phyloP scores from a whole-genome alignment of 2,888 invertebrate species.

The Eilema griseolum region DNA sequence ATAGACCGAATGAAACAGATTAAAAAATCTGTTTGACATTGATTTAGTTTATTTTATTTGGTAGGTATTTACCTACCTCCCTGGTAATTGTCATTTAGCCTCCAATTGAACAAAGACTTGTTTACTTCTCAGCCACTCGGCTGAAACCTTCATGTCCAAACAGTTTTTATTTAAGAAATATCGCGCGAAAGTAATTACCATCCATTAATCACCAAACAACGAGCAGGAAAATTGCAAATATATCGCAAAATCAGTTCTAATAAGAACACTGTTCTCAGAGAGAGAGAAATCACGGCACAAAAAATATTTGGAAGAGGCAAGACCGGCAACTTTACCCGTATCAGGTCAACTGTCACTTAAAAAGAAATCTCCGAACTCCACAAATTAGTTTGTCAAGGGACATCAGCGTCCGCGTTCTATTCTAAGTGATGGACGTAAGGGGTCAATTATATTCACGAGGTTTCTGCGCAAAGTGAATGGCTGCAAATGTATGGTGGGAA shows the following conservation, averaged over 20 bases:
- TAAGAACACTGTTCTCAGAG: not conserved
- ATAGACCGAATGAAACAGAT: too few species aligned
- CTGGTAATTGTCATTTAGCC: not conserved
- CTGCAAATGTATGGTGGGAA: not conserved
- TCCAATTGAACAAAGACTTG: slow-evolving; percentile 1
- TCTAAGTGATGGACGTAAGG: slow-evolving; percentile 38
- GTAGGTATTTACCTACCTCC: too few species aligned
- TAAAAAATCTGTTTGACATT: too few species aligned
- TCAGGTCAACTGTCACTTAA: slow-evolving; percentile 37
- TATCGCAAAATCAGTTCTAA: not conserved
- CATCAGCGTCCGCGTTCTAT: slow-evolving; percentile 21
- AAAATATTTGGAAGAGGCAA: not conserved
- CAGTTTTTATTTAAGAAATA: not conserved
- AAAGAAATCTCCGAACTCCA: slow-evolving; percentile 40
- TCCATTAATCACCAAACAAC: slow-evolving; percentile 26
- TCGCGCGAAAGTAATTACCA: slow-evolving; percentile 5
- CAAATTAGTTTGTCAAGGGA: slow-evolving; percentile 38
- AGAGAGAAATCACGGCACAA: slow-evolving; percentile 9
- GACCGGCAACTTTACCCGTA: slow-evolving; percentile 28
- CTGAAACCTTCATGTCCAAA: slow-evolving; percentile 1
- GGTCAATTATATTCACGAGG: slow-evolving; percentile 37
- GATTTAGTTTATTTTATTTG: too few species aligned
- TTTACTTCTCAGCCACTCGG: not conserved
- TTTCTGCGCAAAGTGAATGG: not conserved
- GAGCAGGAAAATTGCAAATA: slow-evolving; percentile 21